Evolutionary conservation across 2,888 invertebrate genomes (phyloP).

Genomic region (Myopa tessellatipennis): DNA sequence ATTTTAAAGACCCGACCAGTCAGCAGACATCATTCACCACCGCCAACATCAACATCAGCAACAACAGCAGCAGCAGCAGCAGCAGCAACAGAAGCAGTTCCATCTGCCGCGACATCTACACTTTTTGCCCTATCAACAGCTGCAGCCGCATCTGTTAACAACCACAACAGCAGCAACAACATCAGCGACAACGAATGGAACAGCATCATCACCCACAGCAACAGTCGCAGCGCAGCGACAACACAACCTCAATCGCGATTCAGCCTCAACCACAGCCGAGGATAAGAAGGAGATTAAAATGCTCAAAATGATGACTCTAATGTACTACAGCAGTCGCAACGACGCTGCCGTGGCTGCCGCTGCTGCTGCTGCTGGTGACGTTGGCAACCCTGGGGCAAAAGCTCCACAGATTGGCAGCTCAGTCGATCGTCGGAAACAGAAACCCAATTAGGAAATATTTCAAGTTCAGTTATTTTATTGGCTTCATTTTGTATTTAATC

Average conservation of each 20-base stretch:
- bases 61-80: conserved; percentile 42
- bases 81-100: conserved; percentile 45
- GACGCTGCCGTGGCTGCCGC: conserved; percentile 45
- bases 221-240: conserved; percentile 49
- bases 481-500: conserved; percentile 21
- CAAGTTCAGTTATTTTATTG: conserved; percentile 17
- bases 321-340: conserved; percentile 58
- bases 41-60: conserved; percentile 42
- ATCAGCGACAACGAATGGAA: conserved; percentile 35
- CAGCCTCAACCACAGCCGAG: conserved; percentile 53
- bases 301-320: conserved; percentile 65
- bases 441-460: conserved; percentile 35
- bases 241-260: conserved; percentile 43
- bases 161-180: conserved; percentile 12
- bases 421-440: conserved; percentile 38
- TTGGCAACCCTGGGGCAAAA: conserved; percentile 45
- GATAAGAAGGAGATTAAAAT: conserved; percentile 66
- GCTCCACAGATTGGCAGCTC: not conserved
- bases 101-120: conserved; percentile 43
- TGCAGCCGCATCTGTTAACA: too few species aligned
- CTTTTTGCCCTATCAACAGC: conserved; percentile 42
- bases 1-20: conserved; percentile 90
- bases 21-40: conserved; percentile 61
- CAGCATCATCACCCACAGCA: conserved; percentile 48
- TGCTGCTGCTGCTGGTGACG: conserved; percentile 14